Conservation (phyloP, 2,888 invertebrate species). For the Sphecodes monilicornis region DNA sequence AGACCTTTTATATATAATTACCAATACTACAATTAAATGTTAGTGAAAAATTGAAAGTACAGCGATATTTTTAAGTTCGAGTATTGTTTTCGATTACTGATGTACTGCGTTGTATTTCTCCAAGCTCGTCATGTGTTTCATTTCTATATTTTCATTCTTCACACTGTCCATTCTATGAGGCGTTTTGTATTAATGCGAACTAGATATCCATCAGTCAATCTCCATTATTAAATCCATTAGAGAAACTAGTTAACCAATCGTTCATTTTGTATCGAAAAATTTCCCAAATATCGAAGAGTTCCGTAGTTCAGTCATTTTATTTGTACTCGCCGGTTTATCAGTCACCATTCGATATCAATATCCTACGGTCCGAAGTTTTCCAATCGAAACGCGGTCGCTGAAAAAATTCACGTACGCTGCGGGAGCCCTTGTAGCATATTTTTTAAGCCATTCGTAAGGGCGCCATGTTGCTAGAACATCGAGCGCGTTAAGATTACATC, state of each 20-base stretch:
- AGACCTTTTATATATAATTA: too few relatives aligned
- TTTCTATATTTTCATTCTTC: neutral
- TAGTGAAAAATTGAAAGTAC: neutral
- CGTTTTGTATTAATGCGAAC: neutral
- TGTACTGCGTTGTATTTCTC: neutral
- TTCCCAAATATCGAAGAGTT: neutral
- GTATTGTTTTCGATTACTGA: too few relatives aligned
- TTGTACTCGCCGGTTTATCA: neutral
- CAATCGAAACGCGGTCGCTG: neutral
- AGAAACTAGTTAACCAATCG: neutral
- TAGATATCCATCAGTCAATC: neutral
- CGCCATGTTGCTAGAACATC: neutral
- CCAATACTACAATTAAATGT: neutral
- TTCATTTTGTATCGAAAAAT: neutral
- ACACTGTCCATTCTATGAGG: neutral
- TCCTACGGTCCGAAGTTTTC: neutral
- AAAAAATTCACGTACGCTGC: neutral
- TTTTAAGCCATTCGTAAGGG: neutral
- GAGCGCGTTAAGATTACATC: conserved; percentile 10
- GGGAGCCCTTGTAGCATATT: neutral
- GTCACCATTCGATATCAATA: neutral
- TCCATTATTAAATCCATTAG: neutral
- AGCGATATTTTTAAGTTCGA: neutral
- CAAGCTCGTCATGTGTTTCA: neutral
- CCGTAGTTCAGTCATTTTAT: neutral